These are phyloP conservation scores for Poecile atricapillus DNA, from an alignment of 2,113 vertebrate genomes.

Conservation along the genomic window DNA sequence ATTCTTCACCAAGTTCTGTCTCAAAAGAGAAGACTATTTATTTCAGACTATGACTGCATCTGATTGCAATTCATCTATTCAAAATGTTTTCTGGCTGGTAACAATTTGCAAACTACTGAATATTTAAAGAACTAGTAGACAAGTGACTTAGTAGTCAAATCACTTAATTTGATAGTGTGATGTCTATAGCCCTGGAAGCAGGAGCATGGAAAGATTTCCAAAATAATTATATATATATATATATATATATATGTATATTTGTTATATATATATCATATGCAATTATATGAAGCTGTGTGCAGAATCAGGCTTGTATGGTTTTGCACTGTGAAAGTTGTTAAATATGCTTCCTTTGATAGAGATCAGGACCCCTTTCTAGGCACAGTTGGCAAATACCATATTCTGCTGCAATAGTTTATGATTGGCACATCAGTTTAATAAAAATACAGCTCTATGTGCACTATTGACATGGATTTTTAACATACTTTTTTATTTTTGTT, in stretches of 20 bases:
- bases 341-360: not conserved
- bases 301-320: not conserved
- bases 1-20: not conserved
- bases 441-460: not conserved
- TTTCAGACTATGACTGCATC: not conserved
- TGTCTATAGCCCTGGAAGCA: not conserved
- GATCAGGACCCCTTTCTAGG: not conserved
- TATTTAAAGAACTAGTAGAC: not conserved
- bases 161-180: not conserved
- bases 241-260: too few species aligned
- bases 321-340: not conserved
- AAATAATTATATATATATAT: not conserved
- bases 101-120: not conserved
- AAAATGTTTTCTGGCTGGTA: not conserved
- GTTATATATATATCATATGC: not conserved
- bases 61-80: not conserved
- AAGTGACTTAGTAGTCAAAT: not conserved
- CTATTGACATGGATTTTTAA: not conserved
- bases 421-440: not conserved
- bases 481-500: not conserved
- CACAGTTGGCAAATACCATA: fast-evolving
- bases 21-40: not conserved
- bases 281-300: not conserved
- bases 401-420: not conserved
- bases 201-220: not conserved